phyloP scores from a whole-genome alignment of 2,113 vertebrate species.

The Camelus bactrianus region DNA sequence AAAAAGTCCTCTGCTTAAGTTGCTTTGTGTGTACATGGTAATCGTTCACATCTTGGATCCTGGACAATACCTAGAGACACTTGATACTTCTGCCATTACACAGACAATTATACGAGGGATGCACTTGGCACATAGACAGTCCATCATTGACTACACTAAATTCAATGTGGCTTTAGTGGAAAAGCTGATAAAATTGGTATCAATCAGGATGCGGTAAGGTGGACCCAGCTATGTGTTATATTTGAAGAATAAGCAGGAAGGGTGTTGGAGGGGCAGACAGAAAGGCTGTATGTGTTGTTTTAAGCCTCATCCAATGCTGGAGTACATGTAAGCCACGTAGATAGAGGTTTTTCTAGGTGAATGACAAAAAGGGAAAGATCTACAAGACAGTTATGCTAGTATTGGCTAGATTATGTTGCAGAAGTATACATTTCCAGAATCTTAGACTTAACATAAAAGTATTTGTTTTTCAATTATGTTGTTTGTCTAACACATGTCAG shows the following conservation, averaged over 20 bases:
- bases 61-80: constrained; percentile 92
- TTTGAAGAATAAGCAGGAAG: not conserved
- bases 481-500: not conserved
- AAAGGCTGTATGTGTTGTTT: not conserved
- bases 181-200: not conserved
- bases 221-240: not conserved
- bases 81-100: not conserved
- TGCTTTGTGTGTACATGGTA: constrained; percentile 94
- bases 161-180: not conserved
- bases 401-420: not conserved
- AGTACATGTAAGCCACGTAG: not conserved
- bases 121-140: not conserved
- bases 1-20: constrained; percentile 97
- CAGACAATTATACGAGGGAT: not conserved
- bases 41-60: constrained; percentile 94
- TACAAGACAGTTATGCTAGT: not conserved
- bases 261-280: too few species aligned
- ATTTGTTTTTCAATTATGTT: not conserved
- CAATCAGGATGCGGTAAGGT: not conserved
- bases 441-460: not conserved
- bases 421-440: not conserved
- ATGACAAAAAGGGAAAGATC: not conserved
- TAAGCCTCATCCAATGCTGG: not conserved
- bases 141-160: not conserved
- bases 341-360: not conserved